A percentile compares a stretch with the other conserved stretches of the same genome.
These are phyloP conservation scores for Morpho achilles DNA, from an alignment of 2,888 invertebrate species.

Conservation along the genomic window DNA sequence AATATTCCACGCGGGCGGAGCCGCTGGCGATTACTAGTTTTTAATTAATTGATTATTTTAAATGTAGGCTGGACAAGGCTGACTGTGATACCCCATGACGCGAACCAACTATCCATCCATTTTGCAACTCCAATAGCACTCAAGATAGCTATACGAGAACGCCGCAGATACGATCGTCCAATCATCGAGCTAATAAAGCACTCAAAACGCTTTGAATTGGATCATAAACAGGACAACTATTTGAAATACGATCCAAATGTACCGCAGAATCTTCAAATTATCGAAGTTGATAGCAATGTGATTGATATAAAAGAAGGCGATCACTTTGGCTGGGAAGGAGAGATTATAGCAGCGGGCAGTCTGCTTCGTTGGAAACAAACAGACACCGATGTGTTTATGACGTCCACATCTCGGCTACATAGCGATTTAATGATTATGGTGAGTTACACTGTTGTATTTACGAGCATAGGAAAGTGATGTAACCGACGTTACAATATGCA, in stretches of 20 bases:
- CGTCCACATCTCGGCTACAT: constrained; percentile 54
- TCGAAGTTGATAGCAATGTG: constrained; percentile 63
- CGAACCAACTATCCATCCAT: constrained; percentile 58
- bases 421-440: constrained; percentile 70
- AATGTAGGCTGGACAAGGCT: constrained; percentile 60
- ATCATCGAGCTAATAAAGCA: constrained; percentile 57
- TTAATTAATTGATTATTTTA: constrained; percentile 6
- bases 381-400: constrained; percentile 54
- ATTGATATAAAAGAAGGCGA: constrained; percentile 62
- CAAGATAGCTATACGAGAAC: constrained; percentile 56
- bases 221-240: constrained; percentile 53
- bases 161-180: constrained; percentile 52
- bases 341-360: constrained; percentile 58
- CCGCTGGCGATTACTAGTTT: no score
- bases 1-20: no score
- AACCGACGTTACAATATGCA: no score
- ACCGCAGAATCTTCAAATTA: constrained; percentile 66
- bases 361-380: constrained; percentile 58
- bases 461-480: no score
- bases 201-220: constrained; percentile 48
- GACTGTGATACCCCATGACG: constrained; percentile 62
- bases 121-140: constrained; percentile 55
- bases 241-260: constrained; percentile 66
- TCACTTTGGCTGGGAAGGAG: constrained; percentile 50
- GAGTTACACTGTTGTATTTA: constrained; percentile 29